Evolutionary conservation across 1,140 invertebrate species (phyloP), one percentile per base, ranked within the genome.

Genomic region (Drosophila fuyamai): DNA sequence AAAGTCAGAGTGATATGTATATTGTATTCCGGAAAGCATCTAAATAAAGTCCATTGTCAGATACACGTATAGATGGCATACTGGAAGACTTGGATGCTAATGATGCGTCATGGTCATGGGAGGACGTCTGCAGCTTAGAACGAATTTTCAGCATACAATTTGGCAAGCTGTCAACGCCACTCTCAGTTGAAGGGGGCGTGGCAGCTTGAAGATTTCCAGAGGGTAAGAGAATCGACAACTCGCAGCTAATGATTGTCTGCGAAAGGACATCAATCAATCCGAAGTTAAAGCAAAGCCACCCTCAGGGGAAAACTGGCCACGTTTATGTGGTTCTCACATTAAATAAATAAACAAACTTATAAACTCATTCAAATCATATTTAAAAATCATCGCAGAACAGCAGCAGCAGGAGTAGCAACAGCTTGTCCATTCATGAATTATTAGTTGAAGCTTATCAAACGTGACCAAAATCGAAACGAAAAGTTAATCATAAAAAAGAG

Each of bases 341-440:
- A 86, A 80, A 68, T 75, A 86, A 86, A 88, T 88, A 86, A 83
- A 88, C 79, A 79, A 82, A 85, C 76, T 88, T 86, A 86, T 88
- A 89, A 86, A 86, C 83, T 88, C 83, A 86, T 86, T 86, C 76
- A 76, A 88, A 88, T 88, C 84, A 83, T 88, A 88, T 88, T 86
- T 86, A 88, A 86, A 81, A 88, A 85, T 83, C 84, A 86, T 88
- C 72, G 56, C 41, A 58, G 46, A 65, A 13, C 71, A 79, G 76
- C 76, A 79, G 82, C 48, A 53, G 47, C 32, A 66, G 47, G 27
- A 63, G 13, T 46, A 81, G 76, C 82, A 86, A 88, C 83, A 86
- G 83, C 83, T 67, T 86, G 84, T 61, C 72, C 81, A 73, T 88
- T 83, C 79, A 89, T 86, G 83, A 88, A 86, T 88, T 86, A 86